Percentiles rank a stretch among this genome's conserved stretches.
Evolutionary conservation across 2,113 vertebrate species (phyloP).

Genomic region (Camelus dromedarius): DNA sequence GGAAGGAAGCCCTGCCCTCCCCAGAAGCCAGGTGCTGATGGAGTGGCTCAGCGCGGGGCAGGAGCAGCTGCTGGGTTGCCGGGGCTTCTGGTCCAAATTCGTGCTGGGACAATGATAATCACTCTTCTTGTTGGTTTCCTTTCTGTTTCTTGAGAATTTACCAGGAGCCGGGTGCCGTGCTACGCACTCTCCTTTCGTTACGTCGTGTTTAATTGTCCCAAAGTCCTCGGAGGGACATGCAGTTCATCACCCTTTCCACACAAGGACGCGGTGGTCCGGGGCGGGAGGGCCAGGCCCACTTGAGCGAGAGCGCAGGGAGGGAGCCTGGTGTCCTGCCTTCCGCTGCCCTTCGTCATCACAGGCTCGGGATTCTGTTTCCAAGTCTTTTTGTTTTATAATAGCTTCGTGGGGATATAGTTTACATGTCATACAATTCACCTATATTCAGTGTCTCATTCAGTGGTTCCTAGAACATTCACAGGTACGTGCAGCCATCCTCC

Average conservation of each 20-base stretch:
- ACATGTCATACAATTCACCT: rapidly evolving
- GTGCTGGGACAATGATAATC: rapidly evolving
- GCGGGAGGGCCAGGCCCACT: rapidly evolving
- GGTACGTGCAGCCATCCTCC: too few relatives aligned
- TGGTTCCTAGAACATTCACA: not conserved
- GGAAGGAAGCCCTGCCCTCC: not conserved
- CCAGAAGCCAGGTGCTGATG: not conserved
- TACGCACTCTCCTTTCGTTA: rapidly evolving
- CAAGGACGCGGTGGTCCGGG: rapidly evolving
- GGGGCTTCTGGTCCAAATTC: too few relatives aligned
- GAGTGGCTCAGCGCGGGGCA: not conserved
- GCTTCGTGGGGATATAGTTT: not conserved
- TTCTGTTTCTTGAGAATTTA: not conserved
- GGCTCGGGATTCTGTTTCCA: not conserved
- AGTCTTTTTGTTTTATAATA: not conserved
- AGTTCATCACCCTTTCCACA: not conserved
- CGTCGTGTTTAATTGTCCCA: not conserved
- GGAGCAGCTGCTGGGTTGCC: rapidly evolving
- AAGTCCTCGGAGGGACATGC: rapidly evolving
- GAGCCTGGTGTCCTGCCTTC: not conserved
- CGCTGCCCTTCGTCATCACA: not conserved
- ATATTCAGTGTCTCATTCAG: not conserved
- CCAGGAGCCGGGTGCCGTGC: not conserved
- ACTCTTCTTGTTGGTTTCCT: not conserved
- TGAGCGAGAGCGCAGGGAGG: not conserved